These are phyloP conservation scores for Myripristis jacobus DNA, from an alignment of 2,797 vertebrate genomes.

Conservation along the genomic window DNA sequence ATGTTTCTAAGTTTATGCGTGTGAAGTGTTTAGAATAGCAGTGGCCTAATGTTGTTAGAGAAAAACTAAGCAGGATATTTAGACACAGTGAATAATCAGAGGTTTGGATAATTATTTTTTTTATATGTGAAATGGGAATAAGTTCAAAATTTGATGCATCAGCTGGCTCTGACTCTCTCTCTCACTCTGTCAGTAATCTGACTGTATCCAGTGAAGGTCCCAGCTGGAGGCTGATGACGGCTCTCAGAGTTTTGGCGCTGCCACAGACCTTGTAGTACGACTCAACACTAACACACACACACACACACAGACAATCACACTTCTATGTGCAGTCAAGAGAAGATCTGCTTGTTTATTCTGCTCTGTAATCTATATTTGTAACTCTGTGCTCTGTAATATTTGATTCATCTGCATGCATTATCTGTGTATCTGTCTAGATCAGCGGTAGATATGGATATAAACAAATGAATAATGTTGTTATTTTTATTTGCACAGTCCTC, in stretches of 20 bases:
- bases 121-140: too few relatives aligned
- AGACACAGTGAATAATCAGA: too few relatives aligned
- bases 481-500: constrained; percentile 73
- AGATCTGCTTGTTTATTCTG: neutral
- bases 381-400: too few relatives aligned
- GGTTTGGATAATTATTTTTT: too few relatives aligned
- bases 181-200: constrained; percentile 84
- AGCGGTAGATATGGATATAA: neutral
- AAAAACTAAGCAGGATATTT: too few relatives aligned
- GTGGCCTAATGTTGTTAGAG: too few relatives aligned
- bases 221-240: constrained; percentile 91
- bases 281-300: neutral
- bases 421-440: neutral
- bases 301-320: neutral
- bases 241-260: constrained; percentile 87
- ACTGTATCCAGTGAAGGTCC: constrained; percentile 91
- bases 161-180: neutral
- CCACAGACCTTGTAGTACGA: constrained; percentile 86
- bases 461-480: constrained; percentile 17
- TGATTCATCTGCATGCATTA: neutral
- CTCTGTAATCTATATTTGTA: neutral
- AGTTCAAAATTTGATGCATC: too few relatives aligned
- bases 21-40: too few relatives aligned
- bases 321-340: neutral
- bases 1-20: too few relatives aligned